phyloP scores from a whole-genome alignment of 1,140 invertebrate genomes.

The Leptonema lineaticorne region DNA sequence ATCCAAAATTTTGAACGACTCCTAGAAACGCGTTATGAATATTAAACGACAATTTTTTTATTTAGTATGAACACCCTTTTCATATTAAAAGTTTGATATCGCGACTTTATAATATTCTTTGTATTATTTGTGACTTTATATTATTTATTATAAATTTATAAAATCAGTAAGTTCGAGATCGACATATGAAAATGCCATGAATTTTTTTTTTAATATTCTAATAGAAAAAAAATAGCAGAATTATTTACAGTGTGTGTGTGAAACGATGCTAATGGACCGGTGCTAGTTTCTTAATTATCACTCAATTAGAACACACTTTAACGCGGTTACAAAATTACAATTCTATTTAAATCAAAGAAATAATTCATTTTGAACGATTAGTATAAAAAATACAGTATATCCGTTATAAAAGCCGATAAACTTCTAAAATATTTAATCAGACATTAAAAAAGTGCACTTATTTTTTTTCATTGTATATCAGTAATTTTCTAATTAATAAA shows the following conservation, averaged over 20 bases:
- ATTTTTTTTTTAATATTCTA: no score
- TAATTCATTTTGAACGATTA: no score
- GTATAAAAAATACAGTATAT: no score
- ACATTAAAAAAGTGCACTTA: no score
- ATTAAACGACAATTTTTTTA: neutral
- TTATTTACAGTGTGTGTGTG: neutral
- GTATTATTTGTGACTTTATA: neutral
- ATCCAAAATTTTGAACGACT: constrained; percentile 4
- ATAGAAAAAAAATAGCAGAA: neutral
- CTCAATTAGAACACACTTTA: constrained; percentile 7
- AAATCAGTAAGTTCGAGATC: no score
- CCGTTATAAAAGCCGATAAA: no score
- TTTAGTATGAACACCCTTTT: neutral
- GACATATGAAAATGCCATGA: neutral
- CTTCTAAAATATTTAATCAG: no score
- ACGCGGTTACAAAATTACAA: neutral
- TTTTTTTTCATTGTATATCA: no score
- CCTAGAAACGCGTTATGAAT: neutral
- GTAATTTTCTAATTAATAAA: no score
- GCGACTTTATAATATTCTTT: neutral
- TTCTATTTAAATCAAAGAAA: no score
- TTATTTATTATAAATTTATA: no score
- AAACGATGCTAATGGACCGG: constrained; percentile 16
- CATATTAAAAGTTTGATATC: neutral
- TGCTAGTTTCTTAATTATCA: constrained; percentile 21